Percentiles rank a stretch among this genome's conserved stretches.
Conservation (phyloP, 2,888 invertebrate species). For the Callyntrura guangdongensis region DNA sequence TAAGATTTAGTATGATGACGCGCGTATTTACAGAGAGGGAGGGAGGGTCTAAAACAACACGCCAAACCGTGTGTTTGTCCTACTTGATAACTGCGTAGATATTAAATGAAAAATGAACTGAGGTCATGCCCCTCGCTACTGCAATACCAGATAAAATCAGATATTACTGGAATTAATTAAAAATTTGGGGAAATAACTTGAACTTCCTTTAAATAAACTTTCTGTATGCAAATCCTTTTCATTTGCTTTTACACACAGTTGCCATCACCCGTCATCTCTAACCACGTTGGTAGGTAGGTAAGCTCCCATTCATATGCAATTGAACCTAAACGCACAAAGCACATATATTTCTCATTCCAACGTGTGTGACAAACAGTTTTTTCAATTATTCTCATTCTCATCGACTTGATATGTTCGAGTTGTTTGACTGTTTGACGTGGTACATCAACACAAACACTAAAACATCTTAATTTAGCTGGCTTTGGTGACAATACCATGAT, state of each 20-base stretch:
- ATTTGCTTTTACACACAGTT: slow-evolving; percentile 2
- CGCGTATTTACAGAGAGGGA: neutral
- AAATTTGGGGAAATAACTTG: slow-evolving; percentile 54
- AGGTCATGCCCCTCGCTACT: slow-evolving; percentile 12
- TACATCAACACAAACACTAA: neutral
- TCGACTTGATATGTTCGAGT: too few species aligned
- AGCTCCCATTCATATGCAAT: too few species aligned
- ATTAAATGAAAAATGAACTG: slow-evolving; percentile 27
- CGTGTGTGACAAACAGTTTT: slow-evolving; percentile 53
- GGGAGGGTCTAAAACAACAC: neutral
- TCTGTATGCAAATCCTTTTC: slow-evolving; percentile 5
- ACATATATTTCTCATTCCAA: neutral
- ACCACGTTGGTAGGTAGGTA: too few species aligned
- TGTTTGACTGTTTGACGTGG: neutral
- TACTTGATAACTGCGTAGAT: slow-evolving; percentile 4
- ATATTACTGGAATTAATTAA: slow-evolving; percentile 42
- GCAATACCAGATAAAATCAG: slow-evolving; percentile 9
- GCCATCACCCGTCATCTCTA: neutral
- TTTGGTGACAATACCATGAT: neutral
- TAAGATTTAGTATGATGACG: neutral
- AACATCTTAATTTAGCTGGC: too few species aligned
- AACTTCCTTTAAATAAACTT: neutral
- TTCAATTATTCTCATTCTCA: neutral
- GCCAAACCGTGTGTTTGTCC: neutral
- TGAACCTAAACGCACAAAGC: too few species aligned